phyloP scores from a whole-genome alignment of 2,113 vertebrate genomes.

The Pterocles gutturalis region DNA sequence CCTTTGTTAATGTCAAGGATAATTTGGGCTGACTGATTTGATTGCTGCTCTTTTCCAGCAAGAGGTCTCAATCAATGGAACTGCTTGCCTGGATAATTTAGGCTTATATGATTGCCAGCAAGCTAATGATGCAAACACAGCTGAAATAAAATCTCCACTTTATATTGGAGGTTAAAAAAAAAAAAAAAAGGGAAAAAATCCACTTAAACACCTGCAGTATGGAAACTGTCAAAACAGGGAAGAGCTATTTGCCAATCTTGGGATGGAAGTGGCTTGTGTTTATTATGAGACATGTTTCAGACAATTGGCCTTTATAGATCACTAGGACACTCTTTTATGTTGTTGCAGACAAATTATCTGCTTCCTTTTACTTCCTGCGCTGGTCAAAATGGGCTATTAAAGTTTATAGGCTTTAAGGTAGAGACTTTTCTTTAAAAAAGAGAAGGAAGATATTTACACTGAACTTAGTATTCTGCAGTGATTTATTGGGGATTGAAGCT shows the following conservation, averaged over 20 bases:
- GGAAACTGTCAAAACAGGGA: background rate
- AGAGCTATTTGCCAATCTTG: background rate
- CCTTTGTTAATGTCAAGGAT: constrained; percentile 72
- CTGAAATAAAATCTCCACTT: constrained; percentile 64
- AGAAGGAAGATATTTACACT: background rate
- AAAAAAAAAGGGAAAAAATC: background rate
- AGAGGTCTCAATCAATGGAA: constrained; percentile 68
- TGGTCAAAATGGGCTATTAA: background rate
- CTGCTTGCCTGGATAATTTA: constrained; percentile 71
- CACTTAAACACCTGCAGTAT: constrained; percentile 22
- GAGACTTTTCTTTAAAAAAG: background rate
- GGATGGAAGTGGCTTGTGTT: background rate
- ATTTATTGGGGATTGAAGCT: background rate
- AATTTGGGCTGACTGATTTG: constrained; percentile 74
- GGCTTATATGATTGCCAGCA: constrained; percentile 64
- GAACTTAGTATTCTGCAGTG: background rate
- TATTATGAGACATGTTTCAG: background rate
- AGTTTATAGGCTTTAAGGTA: background rate
- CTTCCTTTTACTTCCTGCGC: background rate
- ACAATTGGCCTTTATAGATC: background rate
- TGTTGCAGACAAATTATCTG: background rate
- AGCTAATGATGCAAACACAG: constrained; percentile 69
- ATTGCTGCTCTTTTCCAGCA: constrained; percentile 61
- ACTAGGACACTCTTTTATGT: background rate
- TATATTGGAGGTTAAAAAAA: background rate